Base-by-base conservation (phyloP, 2,888 invertebrate species). In the Scaptomyza reducta region DNA sequence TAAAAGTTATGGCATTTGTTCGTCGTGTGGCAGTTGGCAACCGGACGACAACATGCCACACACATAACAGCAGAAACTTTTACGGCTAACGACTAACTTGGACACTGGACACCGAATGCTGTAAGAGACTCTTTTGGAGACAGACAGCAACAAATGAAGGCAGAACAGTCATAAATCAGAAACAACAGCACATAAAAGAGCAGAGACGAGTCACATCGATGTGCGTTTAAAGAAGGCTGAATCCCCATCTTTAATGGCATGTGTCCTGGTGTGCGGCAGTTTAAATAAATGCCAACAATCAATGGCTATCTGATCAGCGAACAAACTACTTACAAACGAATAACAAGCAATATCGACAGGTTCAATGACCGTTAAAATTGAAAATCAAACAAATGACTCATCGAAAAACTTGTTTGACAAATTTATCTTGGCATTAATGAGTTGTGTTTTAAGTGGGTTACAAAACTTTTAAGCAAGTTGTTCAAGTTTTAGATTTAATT, bases 311-410 rank as follows among this genome's bases (percentile, higher is more conserved):
- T 70, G 65, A 77, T 67, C 61, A 54, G 60, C 46, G 64, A 64
- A 6, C 18, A 29, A 40, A 40, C 27, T 27, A n/a, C 18, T 27
- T 22, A 40, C 38, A 40, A 40, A 33, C 35, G 14, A 70, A 44
- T 53, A 61, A 51, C 41, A 49, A 46, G 18, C 33, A 51, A 62
- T 56, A 41, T 50, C 59, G 35, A 40, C 10, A 72, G 59, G 87
- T 79, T 84, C 84, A 74, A 60, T 75, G 84, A 70, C 79, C 87
- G 70, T 70, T 67, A 66, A 66, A 84, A 86, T 75, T 77, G 72
- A 72, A 77, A 79, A 83, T 77, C 64, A 78, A 83, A 83, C 79
- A 66, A 66, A 80, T 77, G 84, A 79, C 42, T 73, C 80, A 83
- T 77, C 74, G 69, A 38, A 14, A 31, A 31, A 6, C 6, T 10